Evolutionary conservation across 2,888 invertebrate species (phyloP), one percentile per base, ranked within the genome.

Genomic region (Macrophya alboannulata): DNA sequence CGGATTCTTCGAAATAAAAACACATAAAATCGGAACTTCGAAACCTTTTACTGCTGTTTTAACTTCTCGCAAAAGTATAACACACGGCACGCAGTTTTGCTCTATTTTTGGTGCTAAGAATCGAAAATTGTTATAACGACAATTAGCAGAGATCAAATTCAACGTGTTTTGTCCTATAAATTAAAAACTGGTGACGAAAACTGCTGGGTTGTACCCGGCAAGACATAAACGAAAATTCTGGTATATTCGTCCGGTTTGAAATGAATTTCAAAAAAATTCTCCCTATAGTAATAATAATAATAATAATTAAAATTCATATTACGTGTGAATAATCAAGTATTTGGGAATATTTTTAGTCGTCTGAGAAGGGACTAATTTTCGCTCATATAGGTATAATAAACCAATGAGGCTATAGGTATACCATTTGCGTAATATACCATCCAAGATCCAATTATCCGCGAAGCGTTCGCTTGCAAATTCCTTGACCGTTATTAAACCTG

Each of bases 401-500:
- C 71, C 17, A n/a, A 12, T 31, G 6, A 1, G 10, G 4, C 12
- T 74, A 62, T 62, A n/a, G 4, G 1, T 21, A 3, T 62, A 37
- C 77, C 9, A 55, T 51, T 77, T 55, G 55, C 55, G 55, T 55
- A 55, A 77, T 77, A 31, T 37, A 76, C 76, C 51, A 55, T 55
- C 31, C 77, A 37, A 55, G 77, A 51, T 55, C 77, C 77, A 77
- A 77, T 55, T 77, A 77, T 77, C 37, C 55, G n/a, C 17, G 55
- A 77, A 77, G 77, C 37, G 31, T 77, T 17, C 17, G 55, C 31
- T 77, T 55, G 77, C 77, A 55, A 77, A 77, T 77, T 77, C 55
- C 77, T 77, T 77, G 55, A 31, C 25, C 51, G 48, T 77, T 55
- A 51, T 51, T 51, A 55, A 51, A 37, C 31, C 17, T 17, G 51